Percentiles rank a stretch among this genome's conserved stretches.
These are phyloP conservation scores for Prionace glauca DNA, from an alignment of 2,797 vertebrate genomes.

Conservation along the genomic window DNA sequence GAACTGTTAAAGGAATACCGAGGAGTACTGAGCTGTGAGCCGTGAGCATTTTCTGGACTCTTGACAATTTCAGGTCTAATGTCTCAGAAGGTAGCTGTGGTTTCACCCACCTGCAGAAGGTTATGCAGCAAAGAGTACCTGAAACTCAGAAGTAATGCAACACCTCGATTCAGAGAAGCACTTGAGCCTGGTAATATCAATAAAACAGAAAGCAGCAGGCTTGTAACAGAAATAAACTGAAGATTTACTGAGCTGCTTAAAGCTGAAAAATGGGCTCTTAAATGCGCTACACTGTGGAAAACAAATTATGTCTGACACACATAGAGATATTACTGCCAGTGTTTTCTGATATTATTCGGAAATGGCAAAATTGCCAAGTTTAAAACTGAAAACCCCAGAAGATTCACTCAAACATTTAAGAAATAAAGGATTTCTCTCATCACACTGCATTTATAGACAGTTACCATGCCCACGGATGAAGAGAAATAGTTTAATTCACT, in stretches of 20 bases:
- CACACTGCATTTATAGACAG: background rate
- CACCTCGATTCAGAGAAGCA: background rate
- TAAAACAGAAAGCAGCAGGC: background rate
- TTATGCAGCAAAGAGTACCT: background rate
- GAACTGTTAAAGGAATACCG: background rate
- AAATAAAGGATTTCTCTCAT: background rate
- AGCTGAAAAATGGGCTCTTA: background rate
- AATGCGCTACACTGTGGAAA: background rate
- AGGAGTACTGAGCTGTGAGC: background rate
- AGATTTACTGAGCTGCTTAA: background rate
- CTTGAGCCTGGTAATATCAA: background rate
- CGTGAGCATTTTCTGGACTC: background rate
- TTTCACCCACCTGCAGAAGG: background rate
- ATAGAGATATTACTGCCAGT: background rate
- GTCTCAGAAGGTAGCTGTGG: background rate
- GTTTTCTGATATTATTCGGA: background rate
- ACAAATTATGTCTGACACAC: background rate
- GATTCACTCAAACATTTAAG: background rate
- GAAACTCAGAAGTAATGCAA: background rate
- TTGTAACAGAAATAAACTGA: background rate
- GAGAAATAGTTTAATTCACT: constrained; percentile 19
- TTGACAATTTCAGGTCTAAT: background rate
- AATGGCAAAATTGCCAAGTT: background rate
- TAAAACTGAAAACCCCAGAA: background rate
- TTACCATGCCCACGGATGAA: background rate